phyloP scores from a whole-genome alignment of 2,888 invertebrate genomes.

The Eristalinus sepulchralis region DNA sequence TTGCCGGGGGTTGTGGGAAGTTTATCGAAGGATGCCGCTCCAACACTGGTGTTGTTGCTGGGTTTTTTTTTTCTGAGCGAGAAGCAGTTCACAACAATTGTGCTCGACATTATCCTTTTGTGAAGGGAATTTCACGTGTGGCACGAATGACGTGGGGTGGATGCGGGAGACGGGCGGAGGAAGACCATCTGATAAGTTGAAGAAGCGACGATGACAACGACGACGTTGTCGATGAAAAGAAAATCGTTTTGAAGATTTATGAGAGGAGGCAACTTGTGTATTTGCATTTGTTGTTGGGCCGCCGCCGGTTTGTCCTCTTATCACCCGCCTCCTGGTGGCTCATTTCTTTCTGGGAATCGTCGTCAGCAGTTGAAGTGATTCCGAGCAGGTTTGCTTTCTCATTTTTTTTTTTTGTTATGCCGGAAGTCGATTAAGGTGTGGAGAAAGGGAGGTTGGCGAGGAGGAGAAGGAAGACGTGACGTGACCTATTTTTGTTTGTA shows the following conservation, averaged over 20 bases:
- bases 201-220: not conserved
- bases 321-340: not conserved
- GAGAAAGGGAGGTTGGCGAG: not conserved
- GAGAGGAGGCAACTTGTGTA: not conserved
- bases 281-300: not conserved
- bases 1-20: not conserved
- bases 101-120: slow-evolving; percentile 1
- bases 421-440: not conserved
- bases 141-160: not conserved
- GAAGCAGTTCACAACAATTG: slow-evolving; percentile 6
- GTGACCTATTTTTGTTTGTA: not conserved
- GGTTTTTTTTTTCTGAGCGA: not conserved
- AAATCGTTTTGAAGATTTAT: slow-evolving; percentile 24
- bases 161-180: not conserved
- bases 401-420: no score
- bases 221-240: slow-evolving; percentile 2
- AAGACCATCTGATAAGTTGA: not conserved
- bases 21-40: not conserved
- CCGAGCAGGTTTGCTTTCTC: no score
- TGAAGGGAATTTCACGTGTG: not conserved
- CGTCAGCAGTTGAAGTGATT: not conserved
- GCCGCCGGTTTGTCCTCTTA: not conserved
- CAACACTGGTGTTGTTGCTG: no score
- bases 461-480: not conserved
- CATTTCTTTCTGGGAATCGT: not conserved